Evolutionary conservation across 2,113 vertebrate genomes (phyloP).

Genomic region (Spermophilus dauricus): DNA sequence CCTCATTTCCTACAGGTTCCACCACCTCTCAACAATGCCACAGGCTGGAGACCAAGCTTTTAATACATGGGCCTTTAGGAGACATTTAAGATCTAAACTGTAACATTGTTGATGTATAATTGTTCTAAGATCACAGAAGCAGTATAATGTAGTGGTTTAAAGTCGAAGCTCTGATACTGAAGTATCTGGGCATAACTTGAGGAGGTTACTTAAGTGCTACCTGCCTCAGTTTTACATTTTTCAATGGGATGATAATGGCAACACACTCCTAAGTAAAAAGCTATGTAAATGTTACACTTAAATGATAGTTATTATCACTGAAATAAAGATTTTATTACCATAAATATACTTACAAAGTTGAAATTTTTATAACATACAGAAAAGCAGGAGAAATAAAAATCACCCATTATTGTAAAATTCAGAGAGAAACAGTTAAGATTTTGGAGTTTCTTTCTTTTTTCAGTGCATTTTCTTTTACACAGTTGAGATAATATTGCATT

Average conservation of each 20-base stretch:
- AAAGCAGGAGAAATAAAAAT: constrained; percentile 44
- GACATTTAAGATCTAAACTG: neutral
- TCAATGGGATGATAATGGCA: neutral
- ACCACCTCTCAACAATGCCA: neutral
- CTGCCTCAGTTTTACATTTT: constrained; percentile 46
- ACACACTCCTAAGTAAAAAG: neutral
- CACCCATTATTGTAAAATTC: constrained; percentile 13
- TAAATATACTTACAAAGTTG: neutral
- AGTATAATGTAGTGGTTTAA: neutral
- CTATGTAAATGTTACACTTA: neutral
- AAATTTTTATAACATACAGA: constrained; percentile 19
- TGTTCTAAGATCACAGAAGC: neutral
- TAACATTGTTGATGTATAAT: neutral
- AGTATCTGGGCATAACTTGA: neutral
- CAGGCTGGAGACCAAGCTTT: neutral
- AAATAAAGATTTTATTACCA: constrained; percentile 34
- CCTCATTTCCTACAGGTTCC: neutral
- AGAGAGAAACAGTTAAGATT: constrained; percentile 25
- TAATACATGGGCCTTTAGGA: neutral
- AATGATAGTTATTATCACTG: neutral
- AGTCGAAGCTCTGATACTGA: neutral
- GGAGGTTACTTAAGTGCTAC: neutral
- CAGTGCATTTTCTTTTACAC: neutral
- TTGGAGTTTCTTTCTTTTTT: neutral
- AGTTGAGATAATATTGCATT: neutral